Conservation (phyloP, 2,888 invertebrate genomes). For the Tanaodytes sp. region DNA sequence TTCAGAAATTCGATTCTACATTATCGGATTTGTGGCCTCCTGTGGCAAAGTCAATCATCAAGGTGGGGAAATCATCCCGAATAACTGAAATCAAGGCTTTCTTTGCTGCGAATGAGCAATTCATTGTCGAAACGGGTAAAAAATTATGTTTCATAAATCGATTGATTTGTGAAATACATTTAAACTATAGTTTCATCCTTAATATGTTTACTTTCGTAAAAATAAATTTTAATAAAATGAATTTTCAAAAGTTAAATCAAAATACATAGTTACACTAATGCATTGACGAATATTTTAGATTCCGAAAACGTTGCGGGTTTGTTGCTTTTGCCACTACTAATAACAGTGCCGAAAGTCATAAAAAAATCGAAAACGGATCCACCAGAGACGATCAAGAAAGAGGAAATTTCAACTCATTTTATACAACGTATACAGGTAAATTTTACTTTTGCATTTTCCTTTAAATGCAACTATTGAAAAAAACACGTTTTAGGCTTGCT, state of each 20-base stretch:
- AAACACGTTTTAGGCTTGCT: no score
- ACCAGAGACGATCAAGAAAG: conserved; percentile 18
- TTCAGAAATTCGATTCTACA: neutral
- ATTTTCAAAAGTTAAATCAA: no score
- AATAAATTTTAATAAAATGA: no score
- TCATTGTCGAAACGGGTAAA: conserved; percentile 12
- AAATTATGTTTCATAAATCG: no score
- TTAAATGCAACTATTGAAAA: no score
- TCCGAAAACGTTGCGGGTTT: conserved; percentile 19
- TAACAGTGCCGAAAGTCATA: conserved; percentile 12
- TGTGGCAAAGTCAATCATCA: conserved; percentile 6
- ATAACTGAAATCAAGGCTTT: neutral
- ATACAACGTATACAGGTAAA: conserved; percentile 16
- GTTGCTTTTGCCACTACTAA: conserved; percentile 16
- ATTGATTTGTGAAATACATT: no score
- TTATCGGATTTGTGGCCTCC: conserved; percentile 1
- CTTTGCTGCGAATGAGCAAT: neutral
- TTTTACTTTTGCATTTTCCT: neutral
- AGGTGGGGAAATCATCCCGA: neutral
- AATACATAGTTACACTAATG: no score
- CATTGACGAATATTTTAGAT: conserved; percentile 21
- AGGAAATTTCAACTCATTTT: conserved; percentile 21
- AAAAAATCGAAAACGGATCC: conserved; percentile 4
- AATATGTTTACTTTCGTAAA: no score
- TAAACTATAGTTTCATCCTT: no score